Evolutionary conservation across 1,140 invertebrate genomes (phyloP), one percentile per base, ranked within the genome.

Genomic region (Heliothis virescens): DNA sequence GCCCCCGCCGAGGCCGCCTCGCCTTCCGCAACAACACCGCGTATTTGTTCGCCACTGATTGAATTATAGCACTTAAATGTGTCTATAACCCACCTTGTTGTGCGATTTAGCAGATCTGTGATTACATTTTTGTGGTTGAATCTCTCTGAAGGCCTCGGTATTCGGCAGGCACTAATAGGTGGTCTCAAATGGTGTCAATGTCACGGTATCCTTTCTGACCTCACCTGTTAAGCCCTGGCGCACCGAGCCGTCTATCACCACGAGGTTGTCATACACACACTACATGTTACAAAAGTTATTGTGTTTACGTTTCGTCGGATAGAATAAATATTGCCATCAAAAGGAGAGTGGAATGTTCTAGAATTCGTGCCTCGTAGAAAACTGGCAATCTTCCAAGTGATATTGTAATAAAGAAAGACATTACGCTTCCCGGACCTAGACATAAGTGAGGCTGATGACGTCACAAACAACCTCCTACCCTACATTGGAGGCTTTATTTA

Each of bases 1-100:
- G 90, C 85, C 88, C 80, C 83, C 75, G 67, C 69, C 89, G 90
- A 92, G 91, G 90, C 85, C 89, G 79, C 65, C 3, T 65, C 82
- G 85, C 81, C 83, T 84, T 84, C 83, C 80, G 83, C 78, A 67
- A 69, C 73, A 76, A 59, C 63, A 74, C 53, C 55, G 65, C 73
- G 67, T 75, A 65, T 79, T 74, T 76, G 77, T 80, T 80, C 76
- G 74, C 47, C 50, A 82, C 82, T 83, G 83, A 85, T 85, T 85
- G 83, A 85, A 83, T 88, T 87, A 89, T 88, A 85, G 82, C 82
- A 63, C 55, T 71, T 62, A 71, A 59, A 71, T 34, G 52, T 63
- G 82, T 85, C 73, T 83, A 74, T 65, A 81, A 79, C 71, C 81
- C 83, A 82, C 83, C 86, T 86, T 83, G 83, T 57, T 47, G 63